These are phyloP conservation scores for Clepsis dumicolana DNA, from an alignment of 2,888 invertebrate genomes.

Conservation along the genomic window DNA sequence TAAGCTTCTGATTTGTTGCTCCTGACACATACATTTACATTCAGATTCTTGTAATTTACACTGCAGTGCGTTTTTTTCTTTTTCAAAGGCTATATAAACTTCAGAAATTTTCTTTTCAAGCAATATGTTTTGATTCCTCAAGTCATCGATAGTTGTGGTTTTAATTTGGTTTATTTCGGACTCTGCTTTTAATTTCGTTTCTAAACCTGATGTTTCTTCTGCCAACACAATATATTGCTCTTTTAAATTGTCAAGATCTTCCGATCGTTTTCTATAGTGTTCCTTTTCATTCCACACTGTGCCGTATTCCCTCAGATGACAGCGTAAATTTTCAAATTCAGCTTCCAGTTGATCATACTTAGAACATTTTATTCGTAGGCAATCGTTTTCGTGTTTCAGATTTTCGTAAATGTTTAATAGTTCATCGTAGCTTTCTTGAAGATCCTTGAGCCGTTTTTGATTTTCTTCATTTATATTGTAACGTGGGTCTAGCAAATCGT, in stretches of 20 bases:
- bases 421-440: conserved; percentile 75
- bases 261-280: conserved; percentile 71
- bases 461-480: conserved; percentile 70
- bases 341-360: conserved; percentile 70
- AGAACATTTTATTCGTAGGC: conserved; percentile 61
- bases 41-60: conserved; percentile 84
- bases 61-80: conserved; percentile 78
- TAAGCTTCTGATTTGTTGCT: conserved; percentile 85
- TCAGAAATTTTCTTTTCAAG: conserved; percentile 72
- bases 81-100: conserved; percentile 66
- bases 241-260: conserved; percentile 71
- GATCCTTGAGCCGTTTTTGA: conserved; percentile 68
- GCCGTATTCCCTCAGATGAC: conserved; percentile 71
- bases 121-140: conserved; percentile 66
- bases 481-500: conserved; percentile 56
- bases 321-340: conserved; percentile 65
- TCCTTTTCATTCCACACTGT: conserved; percentile 78
- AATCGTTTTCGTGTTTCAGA: conserved; percentile 71
- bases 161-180: conserved; percentile 73
- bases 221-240: conserved; percentile 71
- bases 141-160: conserved; percentile 64
- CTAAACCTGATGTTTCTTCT: conserved; percentile 74
- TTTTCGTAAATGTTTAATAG: conserved; percentile 72
- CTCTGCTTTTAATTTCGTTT: conserved; percentile 74
- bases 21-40: conserved; percentile 84